Base-by-base conservation (phyloP, 2,888 invertebrate genomes). In the Patella pellucida region DNA sequence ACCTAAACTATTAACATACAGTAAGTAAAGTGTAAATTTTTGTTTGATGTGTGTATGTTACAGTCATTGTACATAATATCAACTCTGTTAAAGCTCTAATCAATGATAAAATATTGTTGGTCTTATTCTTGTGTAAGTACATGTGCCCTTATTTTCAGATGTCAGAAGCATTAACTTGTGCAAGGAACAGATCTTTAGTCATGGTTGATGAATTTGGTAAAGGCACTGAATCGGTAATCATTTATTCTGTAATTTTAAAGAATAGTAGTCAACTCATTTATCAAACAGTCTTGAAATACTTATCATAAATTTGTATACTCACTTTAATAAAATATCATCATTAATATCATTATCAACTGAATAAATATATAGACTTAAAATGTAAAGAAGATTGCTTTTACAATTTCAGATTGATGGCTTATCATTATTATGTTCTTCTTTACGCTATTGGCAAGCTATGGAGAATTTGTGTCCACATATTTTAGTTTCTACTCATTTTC, bases 131-230 rank as follows among this genome's bases (percentile, higher is more conserved):
- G 16, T 69, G 23, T 69, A 27, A 27, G 14, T 62, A 41, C 27
- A 27, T 56, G 14, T n/a, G 14, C 11, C 54, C 52, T 14, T 27
- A 71, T 51, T 83, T 88, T 68, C 85, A 96, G 96, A 94, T 96
- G 92, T 93, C 95, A 2, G 91, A 94, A 23, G 95, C 95, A 3
- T 90, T 96, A 2, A 92, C 93, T 82, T 93, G 93, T 82, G 93
- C 94, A 0, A 93, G 93, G 0, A 89, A 92, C 0, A 91, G 92
- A 79, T 95, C 96, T 0, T 91, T 98, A 3, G 92, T 97, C 0
- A 92, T 97, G 52, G 92, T 97, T 56, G 97, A 98, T 91, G 97
- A 97, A 92, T 96, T 97, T 92, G 97, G 97, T 4, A 94, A 95
- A 89, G 96, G 96, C 78, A 97, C 97, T 1, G 89, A 91, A 82